Evolutionary conservation across 2,797 vertebrate genomes (phyloP).

Genomic region (Cebuella pygmaea): DNA sequence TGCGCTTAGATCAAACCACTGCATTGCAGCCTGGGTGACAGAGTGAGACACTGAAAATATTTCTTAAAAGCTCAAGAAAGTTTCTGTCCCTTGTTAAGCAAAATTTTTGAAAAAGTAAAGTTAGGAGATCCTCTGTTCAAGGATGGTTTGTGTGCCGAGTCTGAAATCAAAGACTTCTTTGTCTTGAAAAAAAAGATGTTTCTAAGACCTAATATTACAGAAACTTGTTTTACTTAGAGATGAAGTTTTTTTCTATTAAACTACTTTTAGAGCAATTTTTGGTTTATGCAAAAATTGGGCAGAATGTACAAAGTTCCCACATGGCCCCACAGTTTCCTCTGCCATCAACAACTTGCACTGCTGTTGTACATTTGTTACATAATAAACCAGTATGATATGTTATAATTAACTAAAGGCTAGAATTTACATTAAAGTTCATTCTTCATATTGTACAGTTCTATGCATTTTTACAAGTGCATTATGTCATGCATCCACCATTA

Average conservation of each 20-base stretch:
- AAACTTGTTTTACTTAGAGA: background rate
- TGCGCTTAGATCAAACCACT: no score
- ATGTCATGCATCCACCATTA: background rate
- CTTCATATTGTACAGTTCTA: background rate
- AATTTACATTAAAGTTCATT: background rate
- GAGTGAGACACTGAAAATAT: background rate
- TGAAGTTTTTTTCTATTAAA: background rate
- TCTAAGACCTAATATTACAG: background rate
- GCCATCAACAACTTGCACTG: background rate
- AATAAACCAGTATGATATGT: background rate
- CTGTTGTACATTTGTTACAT: background rate
- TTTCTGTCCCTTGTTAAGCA: background rate
- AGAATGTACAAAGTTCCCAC: background rate
- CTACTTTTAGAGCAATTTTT: background rate
- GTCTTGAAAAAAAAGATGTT: background rate
- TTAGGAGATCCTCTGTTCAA: background rate
- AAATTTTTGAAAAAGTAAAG: background rate
- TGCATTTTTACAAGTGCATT: background rate
- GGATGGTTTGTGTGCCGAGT: background rate
- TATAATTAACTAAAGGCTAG: background rate
- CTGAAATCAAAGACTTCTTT: background rate
- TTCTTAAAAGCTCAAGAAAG: background rate
- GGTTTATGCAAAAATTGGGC: background rate
- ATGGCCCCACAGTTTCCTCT: no score
- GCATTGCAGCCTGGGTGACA: no score